Percentiles rank a stretch among this genome's conserved stretches.
These are phyloP conservation scores for Buphagus erythrorhynchus DNA, from an alignment of 2,797 vertebrate species.

Conservation along the genomic window DNA sequence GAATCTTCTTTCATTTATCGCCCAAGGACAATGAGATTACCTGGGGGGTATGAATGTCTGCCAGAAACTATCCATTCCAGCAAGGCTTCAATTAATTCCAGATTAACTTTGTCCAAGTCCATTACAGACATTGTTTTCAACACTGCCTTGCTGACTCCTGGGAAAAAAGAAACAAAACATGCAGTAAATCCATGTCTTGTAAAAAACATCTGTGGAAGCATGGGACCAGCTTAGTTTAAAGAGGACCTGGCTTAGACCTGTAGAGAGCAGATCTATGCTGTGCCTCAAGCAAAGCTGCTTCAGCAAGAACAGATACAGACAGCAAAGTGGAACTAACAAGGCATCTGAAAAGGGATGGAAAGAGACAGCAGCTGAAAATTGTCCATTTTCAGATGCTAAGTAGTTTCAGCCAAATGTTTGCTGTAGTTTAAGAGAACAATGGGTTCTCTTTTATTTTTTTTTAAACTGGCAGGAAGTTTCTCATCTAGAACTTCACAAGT, in stretches of 20 bases:
- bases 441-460: background rate
- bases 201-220: background rate
- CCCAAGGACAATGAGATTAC: conserved; percentile 67
- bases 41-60: conserved; percentile 89
- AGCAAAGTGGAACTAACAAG: background rate
- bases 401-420: background rate
- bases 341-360: background rate
- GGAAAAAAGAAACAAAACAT: conserved; percentile 6
- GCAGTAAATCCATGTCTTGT: background rate
- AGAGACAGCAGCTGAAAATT: background rate
- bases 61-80: conserved; percentile 95
- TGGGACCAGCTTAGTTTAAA: background rate
- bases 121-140: conserved; percentile 90
- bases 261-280: background rate
- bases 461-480: background rate
- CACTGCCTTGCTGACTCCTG: conserved; percentile 88
- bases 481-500: background rate
- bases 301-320: background rate
- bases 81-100: conserved; percentile 93
- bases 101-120: conserved; percentile 97
- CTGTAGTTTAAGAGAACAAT: background rate
- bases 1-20: background rate
- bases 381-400: background rate
- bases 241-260: background rate
- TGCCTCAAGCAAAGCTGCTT: background rate